Conservation (phyloP, 2,888 invertebrate genomes). For the Eurois occulta region DNA sequence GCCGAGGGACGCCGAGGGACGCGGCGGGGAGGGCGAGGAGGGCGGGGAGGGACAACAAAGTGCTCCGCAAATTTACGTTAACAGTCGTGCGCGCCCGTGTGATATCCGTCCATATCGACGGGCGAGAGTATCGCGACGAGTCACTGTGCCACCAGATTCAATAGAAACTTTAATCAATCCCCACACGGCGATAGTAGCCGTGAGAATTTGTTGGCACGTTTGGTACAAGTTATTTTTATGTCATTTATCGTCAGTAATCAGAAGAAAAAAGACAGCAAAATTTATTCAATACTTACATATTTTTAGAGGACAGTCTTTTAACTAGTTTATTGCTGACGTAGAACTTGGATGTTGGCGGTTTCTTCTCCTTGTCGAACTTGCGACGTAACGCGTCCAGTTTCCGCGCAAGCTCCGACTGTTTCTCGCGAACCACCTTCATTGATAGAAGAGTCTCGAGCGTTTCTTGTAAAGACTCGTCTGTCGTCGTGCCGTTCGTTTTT, state of each 20-base stretch:
- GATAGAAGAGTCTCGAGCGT: slow-evolving; percentile 95
- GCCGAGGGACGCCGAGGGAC: background rate
- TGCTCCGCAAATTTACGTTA: background rate
- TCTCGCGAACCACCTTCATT: slow-evolving; percentile 95
- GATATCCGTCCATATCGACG: background rate
- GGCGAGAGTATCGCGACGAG: background rate
- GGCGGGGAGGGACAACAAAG: background rate
- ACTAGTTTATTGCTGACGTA: slow-evolving; percentile 87
- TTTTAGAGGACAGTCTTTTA: slow-evolving; percentile 75
- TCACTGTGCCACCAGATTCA: background rate
- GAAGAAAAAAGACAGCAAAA: background rate
- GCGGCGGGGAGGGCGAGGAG: background rate
- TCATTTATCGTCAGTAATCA: background rate
- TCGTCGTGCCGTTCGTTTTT: slow-evolving; percentile 82
- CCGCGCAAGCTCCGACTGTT: slow-evolving; percentile 95
- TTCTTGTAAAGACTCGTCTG: slow-evolving; percentile 93
- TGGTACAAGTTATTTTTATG: background rate
- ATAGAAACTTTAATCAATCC: background rate
- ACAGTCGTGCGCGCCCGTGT: background rate
- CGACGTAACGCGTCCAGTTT: slow-evolving; percentile 95
- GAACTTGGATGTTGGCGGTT: slow-evolving; percentile 93
- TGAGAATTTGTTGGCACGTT: background rate
- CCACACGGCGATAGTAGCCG: background rate
- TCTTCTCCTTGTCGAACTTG: slow-evolving; percentile 95
- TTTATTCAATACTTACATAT: slow-evolving; percentile 73